Conservation (phyloP, 1,140 invertebrate species). For the Drosophila seguyi region DNA sequence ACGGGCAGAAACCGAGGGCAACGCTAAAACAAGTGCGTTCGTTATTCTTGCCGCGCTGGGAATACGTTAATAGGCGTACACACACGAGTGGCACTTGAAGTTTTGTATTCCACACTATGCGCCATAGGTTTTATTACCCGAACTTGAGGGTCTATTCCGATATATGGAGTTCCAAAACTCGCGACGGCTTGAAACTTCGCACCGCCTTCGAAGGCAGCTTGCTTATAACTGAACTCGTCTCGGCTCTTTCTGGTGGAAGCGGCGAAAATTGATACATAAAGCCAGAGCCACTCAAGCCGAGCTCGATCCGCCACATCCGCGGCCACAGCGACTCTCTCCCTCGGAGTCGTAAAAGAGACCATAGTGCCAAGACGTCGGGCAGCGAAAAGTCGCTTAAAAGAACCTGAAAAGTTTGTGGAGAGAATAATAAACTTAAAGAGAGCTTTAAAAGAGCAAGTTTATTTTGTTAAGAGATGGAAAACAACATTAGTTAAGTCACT, state of each 20-base stretch:
- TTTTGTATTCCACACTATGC: constrained; percentile 6
- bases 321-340: constrained; percentile 1
- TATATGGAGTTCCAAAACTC: constrained; percentile 3
- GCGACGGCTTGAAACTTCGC: constrained; percentile 17
- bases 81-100: constrained; percentile 10
- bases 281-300: constrained; percentile 61
- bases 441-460: background rate
- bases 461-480: background rate
- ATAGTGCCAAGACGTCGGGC: constrained; percentile 8
- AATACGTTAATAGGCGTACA: constrained; percentile 2
- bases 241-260: constrained; percentile 19
- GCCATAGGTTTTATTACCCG: constrained; percentile 32
- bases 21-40: constrained; percentile 35
- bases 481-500: too few relatives aligned
- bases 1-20: constrained; percentile 16
- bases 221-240: constrained; percentile 30
- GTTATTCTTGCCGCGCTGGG: constrained; percentile 3
- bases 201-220: constrained; percentile 34
- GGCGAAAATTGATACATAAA: constrained; percentile 50
- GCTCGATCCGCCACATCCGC: constrained; percentile 32
- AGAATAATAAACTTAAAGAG: background rate
- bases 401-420: constrained; percentile 10
- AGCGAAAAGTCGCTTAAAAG: constrained; percentile 10
- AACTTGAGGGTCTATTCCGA: constrained; percentile 11
- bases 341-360: constrained; percentile 30